Evolutionary conservation across 2,888 invertebrate species (phyloP).

Genomic region (Slavum lentiscoides): DNA sequence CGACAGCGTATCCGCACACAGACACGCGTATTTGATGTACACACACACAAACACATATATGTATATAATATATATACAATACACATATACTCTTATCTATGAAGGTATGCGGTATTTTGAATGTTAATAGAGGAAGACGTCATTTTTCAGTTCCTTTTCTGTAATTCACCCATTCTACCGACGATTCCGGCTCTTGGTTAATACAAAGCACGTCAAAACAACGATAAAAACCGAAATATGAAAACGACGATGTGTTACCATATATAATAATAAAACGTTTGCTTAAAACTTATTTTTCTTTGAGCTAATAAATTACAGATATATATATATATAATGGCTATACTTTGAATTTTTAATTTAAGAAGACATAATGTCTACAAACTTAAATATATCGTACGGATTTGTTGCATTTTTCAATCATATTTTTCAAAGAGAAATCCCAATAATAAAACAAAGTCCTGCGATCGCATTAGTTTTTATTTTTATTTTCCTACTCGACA

Average conservation of each 20-base stretch:
- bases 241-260: too few relatives aligned
- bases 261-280: not conserved
- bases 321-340: constrained; percentile 15
- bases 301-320: not conserved
- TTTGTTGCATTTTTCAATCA: constrained; percentile 21
- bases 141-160: constrained; percentile 35
- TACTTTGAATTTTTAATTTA: constrained; percentile 22
- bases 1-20: constrained; percentile 4
- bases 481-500: constrained; percentile 6
- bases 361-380: not conserved
- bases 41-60: not conserved
- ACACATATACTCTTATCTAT: constrained; percentile 5
- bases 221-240: not conserved
- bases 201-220: constrained; percentile 17
- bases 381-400: constrained; percentile 11
- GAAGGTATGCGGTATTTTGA: constrained; percentile 8
- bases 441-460: not conserved
- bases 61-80: not conserved
- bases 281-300: not conserved
- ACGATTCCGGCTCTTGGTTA: constrained; percentile 1
- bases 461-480: constrained; percentile 15
- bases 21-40: not conserved
- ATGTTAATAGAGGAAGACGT: constrained; percentile 23
- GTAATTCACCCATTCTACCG: constrained; percentile 15
- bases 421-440: constrained; percentile 12